These are phyloP conservation scores for Dasyornis broadbenti DNA, from an alignment of 2,113 vertebrate species.

Conservation along the genomic window DNA sequence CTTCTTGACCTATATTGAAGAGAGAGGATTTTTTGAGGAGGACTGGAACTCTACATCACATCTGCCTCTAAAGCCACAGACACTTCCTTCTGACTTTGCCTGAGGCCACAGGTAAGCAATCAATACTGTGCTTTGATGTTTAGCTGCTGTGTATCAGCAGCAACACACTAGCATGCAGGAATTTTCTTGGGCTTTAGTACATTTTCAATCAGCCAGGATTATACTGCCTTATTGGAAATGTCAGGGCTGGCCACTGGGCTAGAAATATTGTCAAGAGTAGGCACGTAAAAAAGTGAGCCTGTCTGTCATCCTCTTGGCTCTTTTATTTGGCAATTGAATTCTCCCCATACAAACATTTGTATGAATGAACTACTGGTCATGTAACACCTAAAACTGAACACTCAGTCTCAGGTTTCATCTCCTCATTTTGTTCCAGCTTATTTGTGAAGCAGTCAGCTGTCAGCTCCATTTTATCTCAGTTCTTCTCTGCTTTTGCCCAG, in stretches of 20 bases:
- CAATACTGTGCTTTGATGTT: conserved; percentile 7
- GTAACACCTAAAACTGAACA: not conserved
- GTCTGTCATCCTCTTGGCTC: not conserved
- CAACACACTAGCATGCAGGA: not conserved
- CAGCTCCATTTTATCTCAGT: not conserved
- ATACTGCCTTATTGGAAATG: not conserved
- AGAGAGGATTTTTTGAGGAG: conserved; percentile 44
- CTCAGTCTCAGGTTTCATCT: not conserved
- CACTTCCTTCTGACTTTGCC: conserved; percentile 64
- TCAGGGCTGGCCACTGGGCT: not conserved
- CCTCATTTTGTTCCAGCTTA: not conserved
- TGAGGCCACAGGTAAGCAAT: conserved; percentile 39
- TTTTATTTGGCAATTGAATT: not conserved
- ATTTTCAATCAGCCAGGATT: not conserved
- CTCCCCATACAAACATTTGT: not conserved
- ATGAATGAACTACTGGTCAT: not conserved
- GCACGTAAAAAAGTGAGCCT: not conserved
- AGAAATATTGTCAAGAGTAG: not conserved
- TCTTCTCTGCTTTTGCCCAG: not conserved
- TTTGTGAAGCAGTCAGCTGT: not conserved
- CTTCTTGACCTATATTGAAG: conserved; percentile 59
- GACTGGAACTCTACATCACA: conserved; percentile 49
- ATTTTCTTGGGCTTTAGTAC: not conserved
- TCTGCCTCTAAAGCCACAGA: conserved; percentile 73
- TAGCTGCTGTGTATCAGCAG: not conserved